A percentile compares a stretch with the other conserved stretches of the same genome.
Evolutionary conservation across 2,888 invertebrate species (phyloP).

Genomic region (Melanostoma scalare): DNA sequence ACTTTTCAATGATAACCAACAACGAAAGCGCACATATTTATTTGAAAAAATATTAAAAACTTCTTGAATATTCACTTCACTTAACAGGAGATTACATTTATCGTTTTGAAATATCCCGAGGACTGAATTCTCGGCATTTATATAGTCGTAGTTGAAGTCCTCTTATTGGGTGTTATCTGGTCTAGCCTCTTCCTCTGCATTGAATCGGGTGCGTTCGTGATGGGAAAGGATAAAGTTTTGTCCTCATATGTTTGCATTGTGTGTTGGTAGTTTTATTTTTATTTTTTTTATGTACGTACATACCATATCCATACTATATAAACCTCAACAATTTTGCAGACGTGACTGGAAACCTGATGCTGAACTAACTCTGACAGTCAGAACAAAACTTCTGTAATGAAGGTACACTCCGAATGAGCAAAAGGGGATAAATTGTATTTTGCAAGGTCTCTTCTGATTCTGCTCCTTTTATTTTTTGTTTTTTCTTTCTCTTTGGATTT

Average conservation of each 20-base stretch:
- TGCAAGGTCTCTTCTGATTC: conserved; percentile 8
- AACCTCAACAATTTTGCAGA: conserved; percentile 61
- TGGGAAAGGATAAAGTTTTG: conserved; percentile 66
- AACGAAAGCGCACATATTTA: background rate
- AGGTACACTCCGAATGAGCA: conserved; percentile 51
- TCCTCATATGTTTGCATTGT: conserved; percentile 48
- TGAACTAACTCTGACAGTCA: conserved; percentile 49
- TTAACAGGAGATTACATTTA: conserved; percentile 68
- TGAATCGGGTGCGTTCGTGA: conserved; percentile 56
- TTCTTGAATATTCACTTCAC: conserved; percentile 63
- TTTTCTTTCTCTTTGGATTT: too few relatives aligned
- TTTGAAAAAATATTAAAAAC: conserved; percentile 21
- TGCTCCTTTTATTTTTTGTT: background rate
- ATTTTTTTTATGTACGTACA: background rate
- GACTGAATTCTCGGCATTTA: conserved; percentile 13
- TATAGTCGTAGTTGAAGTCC: conserved; percentile 8
- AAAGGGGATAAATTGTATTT: conserved; percentile 13
- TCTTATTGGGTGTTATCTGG: conserved; percentile 4
- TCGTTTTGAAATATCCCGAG: conserved; percentile 53
- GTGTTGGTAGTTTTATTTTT: conserved; percentile 11
- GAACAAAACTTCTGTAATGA: conserved; percentile 62
- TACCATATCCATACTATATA: background rate
- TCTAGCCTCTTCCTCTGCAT: conserved; percentile 19
- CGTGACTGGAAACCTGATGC: conserved; percentile 64
- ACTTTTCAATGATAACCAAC: too few relatives aligned